Evolutionary conservation across 2,888 invertebrate genomes (phyloP).

Genomic region (Protula sp.): DNA sequence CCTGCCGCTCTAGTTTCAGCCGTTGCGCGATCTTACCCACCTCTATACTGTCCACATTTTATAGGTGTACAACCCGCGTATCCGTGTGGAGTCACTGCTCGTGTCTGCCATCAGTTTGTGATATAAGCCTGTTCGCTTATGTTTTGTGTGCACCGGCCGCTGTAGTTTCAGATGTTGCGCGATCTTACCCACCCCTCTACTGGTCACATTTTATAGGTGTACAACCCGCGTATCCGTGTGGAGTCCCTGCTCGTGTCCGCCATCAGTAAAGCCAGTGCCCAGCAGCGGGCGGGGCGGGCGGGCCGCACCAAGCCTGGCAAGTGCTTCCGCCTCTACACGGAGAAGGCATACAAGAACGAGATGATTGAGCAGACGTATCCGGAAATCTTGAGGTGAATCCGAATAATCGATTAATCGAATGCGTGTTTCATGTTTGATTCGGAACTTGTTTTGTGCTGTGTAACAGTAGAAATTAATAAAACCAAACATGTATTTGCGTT

Average conservation of each 20-base stretch:
- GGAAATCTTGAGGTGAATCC: conserved; percentile 69
- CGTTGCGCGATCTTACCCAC: no score
- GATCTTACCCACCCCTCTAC: background rate
- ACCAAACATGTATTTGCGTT: no score
- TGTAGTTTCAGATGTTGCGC: no score
- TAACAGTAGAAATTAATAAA: no score
- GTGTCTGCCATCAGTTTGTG: conserved; percentile 99
- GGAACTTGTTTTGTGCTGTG: no score
- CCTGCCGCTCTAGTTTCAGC: no score
- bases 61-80: conserved; percentile 77
- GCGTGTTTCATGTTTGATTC: no score
- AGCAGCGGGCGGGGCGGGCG: conserved; percentile 95
- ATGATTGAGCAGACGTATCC: conserved; percentile 99
- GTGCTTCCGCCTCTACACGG: conserved; percentile 84
- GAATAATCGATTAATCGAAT: no score
- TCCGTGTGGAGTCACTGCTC: conserved; percentile 90
- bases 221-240: conserved; percentile 83
- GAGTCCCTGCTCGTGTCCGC: conserved; percentile 97
- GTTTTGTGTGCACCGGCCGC: no score
- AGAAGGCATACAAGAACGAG: conserved; percentile 75
- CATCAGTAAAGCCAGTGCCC: conserved; percentile 97
- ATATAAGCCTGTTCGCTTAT: no score
- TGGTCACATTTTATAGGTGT: conserved; percentile 58
- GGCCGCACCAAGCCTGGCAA: conserved; percentile 98
- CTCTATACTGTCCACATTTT: background rate